Percentiles rank a stretch among this genome's conserved stretches.
Evolutionary conservation across 2,113 vertebrate species (phyloP).

Genomic region (Poicephalus gulielmi): DNA sequence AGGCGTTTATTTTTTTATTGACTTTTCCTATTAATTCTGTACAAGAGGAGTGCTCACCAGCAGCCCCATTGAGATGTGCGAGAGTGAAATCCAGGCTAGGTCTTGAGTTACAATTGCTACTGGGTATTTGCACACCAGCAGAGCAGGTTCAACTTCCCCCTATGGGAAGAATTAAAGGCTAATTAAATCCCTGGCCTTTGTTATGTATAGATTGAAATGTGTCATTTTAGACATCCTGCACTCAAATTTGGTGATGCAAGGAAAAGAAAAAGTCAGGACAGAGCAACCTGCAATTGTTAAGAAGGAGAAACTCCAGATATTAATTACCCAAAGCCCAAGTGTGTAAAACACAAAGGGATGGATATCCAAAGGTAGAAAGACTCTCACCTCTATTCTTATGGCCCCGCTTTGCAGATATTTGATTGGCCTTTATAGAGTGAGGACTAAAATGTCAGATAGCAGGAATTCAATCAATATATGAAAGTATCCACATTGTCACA

Average conservation of each 20-base stretch:
- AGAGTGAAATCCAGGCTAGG: neutral
- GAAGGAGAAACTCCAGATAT: neutral
- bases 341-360: neutral
- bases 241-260: neutral
- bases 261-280: neutral
- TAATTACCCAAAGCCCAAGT: neutral
- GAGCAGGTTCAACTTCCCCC: neutral
- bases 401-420: neutral
- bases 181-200: neutral
- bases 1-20: neutral
- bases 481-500: neutral
- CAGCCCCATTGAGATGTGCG: neutral
- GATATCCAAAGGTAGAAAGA: neutral
- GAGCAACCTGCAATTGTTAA: neutral
- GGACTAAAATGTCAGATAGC: neutral
- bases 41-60: neutral
- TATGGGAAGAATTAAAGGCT: neutral
- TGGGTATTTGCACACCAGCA: neutral
- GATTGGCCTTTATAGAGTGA: neutral
- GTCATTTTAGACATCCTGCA: neutral
- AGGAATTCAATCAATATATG: neutral
- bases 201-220: neutral
- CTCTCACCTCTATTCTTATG: neutral
- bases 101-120: neutral
- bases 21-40: neutral